Base-by-base conservation (phyloP, 2,888 invertebrate species). In the Rotaria sp. region DNA sequence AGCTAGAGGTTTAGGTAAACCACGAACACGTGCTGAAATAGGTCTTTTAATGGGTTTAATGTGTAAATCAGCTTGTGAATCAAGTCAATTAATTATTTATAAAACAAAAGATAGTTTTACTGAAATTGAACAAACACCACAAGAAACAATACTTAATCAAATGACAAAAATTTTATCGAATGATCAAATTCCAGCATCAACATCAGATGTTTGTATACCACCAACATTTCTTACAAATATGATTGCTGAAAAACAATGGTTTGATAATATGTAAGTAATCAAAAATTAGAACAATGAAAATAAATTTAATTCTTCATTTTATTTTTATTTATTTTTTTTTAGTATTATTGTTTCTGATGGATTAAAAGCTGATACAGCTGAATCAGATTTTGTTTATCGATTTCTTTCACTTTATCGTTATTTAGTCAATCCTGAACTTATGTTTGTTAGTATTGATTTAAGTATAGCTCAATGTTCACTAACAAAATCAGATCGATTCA, bases 61-160 rank as follows among this genome's bases (percentile, higher is more conserved):
- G 92, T 91, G 91, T 88, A 90, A 91, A 88, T 90, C 90, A 87
- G 90, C 91, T 1, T 91, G 92, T 89, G 92, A 92, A 88, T 89
- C 90, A 57, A 90, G 91, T 88, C 88, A 88, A 55, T 87, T 92
- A 87, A 85, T 90, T 10, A 88, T 90, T 11, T 90, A 89, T 87
- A 88, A 89, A 85, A 50, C 86, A 87, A 88, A 88, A 74, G 89
- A 89, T 86, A 89, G 88, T 88, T 90, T 89, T 89, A 92, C 88
- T 91, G 86, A 86, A 92, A 89, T 86, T 67, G 89, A 90, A 50
- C 88, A 89, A 59, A 88, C 90, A 75, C 88, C 89, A 87, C 89
- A 80, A 92, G 93, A 89, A 88, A 91, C 89, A 41, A 91, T 91
- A 74, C 89, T 91, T 38, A 89, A 90, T 86, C 91, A 91, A 87